phyloP scores from a whole-genome alignment of 2,113 vertebrate genomes.

The Vulpes ferrilata region DNA sequence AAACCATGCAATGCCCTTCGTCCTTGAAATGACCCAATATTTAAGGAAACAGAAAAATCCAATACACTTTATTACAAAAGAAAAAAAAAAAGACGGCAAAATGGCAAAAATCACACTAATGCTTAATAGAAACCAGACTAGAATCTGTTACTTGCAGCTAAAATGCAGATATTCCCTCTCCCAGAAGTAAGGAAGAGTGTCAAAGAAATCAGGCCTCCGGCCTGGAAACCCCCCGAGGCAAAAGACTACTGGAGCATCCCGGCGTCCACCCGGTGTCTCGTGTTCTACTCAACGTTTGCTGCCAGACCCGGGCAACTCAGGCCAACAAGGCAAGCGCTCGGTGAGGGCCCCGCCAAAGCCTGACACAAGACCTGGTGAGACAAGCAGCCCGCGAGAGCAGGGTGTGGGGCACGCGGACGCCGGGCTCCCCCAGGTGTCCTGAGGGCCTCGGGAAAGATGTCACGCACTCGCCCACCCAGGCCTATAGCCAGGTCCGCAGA shows the following conservation, averaged over 20 bases:
- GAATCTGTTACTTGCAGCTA: neutral
- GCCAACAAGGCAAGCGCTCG: neutral
- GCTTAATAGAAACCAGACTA: neutral
- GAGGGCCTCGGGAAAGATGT: neutral
- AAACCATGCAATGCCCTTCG: neutral
- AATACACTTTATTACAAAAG: neutral
- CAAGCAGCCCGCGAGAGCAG: accelerated
- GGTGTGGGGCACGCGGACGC: neutral
- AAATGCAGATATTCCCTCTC: neutral
- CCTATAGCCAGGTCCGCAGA: neutral
- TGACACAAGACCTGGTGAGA: neutral
- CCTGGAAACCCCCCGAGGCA: accelerated
- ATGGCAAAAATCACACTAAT: neutral
- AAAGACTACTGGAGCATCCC: neutral
- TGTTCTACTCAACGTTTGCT: neutral
- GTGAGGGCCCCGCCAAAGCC: neutral
- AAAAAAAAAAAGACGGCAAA: neutral
- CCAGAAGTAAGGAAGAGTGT: neutral
- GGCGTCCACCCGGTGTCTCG: neutral
- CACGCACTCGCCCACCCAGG: neutral
- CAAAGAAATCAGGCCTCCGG: neutral
- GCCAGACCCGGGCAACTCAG: neutral
- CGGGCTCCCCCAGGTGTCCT: neutral
- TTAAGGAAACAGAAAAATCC: neutral
- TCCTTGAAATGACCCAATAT: neutral